Conservation (phyloP, 92 coral and sea anemone species). For the Anthopleura xanthogrammica region DNA sequence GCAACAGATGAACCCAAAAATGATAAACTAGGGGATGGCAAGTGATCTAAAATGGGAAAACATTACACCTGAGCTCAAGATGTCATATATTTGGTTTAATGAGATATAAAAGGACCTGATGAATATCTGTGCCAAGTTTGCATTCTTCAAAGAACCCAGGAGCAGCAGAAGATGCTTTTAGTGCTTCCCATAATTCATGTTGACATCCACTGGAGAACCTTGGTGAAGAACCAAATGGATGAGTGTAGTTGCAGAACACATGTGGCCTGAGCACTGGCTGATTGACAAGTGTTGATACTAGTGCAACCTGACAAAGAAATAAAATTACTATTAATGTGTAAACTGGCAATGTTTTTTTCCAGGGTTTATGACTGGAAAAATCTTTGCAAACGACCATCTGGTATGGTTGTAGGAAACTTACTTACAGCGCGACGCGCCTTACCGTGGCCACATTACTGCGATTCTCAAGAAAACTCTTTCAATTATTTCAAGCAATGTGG, state of each 20-base stretch:
- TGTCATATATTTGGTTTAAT: not conserved
- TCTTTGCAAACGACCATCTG: no score
- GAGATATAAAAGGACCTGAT: conserved; percentile 57
- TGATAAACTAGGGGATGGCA: no score
- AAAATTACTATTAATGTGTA: not conserved
- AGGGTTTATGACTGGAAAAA: no score
- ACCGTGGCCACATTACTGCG: no score
- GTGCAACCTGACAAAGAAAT: conserved; percentile 64
- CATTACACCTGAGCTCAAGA: not conserved
- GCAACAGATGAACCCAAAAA: no score
- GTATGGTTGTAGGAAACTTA: no score
- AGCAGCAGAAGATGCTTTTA: conserved; percentile 93
- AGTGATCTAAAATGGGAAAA: not conserved
- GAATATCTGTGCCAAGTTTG: conserved; percentile 83
- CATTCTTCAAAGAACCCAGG: conserved; percentile 98
- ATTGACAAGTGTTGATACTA: conserved; percentile 91
- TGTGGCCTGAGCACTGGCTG: conserved; percentile 79
- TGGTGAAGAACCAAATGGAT: conserved; percentile 69
- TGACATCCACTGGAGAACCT: conserved; percentile 89
- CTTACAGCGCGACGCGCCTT: no score
- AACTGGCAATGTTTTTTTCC: no score
- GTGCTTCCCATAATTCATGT: conserved; percentile 89
- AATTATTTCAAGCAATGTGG: no score
- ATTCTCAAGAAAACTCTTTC: no score
- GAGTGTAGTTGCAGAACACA: conserved; percentile 93